Evolutionary conservation across 53 echinoderm and acorn worm genomes (phyloP).

Genomic region (Zoroaster sp.): DNA sequence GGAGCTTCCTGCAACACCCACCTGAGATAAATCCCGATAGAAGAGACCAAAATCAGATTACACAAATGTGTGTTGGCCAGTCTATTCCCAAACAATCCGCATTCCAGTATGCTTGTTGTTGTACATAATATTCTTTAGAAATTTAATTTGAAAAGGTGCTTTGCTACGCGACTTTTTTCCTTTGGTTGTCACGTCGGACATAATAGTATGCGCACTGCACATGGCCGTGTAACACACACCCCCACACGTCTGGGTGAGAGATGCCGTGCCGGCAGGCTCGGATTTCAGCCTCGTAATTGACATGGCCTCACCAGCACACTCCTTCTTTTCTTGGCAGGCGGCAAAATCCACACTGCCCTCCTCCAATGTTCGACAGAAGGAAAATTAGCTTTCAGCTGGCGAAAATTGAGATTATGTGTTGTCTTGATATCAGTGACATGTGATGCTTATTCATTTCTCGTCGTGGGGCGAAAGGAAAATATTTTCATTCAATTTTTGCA

Average conservation of each 20-base stretch:
- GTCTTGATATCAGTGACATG: neutral
- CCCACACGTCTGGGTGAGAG: slow-evolving; percentile 32
- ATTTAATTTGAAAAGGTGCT: slow-evolving; percentile 38
- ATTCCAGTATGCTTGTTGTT: neutral
- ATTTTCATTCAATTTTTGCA: neutral
- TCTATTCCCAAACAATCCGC: slow-evolving; percentile 28
- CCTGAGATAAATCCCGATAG: neutral
- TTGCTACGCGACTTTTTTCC: neutral
- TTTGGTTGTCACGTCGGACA: slow-evolving; percentile 13
- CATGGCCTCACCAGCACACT: slow-evolving; percentile 1
- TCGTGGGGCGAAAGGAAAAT: neutral
- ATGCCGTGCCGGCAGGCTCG: slow-evolving; percentile 13
- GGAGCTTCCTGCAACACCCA: neutral
- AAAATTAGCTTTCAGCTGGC: slow-evolving; percentile 49
- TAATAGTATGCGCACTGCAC: slow-evolving; percentile 2
- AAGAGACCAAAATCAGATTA: neutral
- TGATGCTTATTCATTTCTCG: neutral
- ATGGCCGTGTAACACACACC: slow-evolving; percentile 43
- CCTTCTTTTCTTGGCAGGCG: slow-evolving; percentile 38
- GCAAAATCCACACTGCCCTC: slow-evolving; percentile 26
- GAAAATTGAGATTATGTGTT: slow-evolving; percentile 26
- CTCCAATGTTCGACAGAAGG: neutral
- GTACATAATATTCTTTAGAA: slow-evolving; percentile 32
- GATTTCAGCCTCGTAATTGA: slow-evolving; percentile 45
- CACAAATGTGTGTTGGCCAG: neutral